A percentile compares a stretch with the other conserved stretches of the same genome.
Evolutionary conservation across 2,113 vertebrate genomes (phyloP).

Genomic region (Ursus arctos): DNA sequence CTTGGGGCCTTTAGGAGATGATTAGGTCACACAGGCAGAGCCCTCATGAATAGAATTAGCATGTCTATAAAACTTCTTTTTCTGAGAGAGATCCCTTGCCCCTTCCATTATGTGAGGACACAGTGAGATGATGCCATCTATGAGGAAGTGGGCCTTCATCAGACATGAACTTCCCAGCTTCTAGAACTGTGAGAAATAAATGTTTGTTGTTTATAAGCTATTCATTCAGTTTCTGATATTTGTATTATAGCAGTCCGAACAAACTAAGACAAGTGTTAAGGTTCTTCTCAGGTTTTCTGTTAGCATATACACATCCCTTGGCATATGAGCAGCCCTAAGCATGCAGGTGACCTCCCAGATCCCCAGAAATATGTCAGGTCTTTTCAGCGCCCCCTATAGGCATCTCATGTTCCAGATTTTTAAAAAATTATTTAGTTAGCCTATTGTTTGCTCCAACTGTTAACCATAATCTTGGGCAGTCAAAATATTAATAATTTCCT

Average conservation of each 20-base stretch:
- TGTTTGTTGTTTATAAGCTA: neutral
- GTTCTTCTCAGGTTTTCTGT: neutral
- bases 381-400: neutral
- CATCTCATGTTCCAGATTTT: neutral
- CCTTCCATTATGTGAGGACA: neutral
- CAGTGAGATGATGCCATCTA: neutral
- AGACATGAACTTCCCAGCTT: neutral
- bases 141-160: neutral
- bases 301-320: neutral
- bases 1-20: neutral
- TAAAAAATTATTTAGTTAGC: neutral
- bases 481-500: constrained; percentile 8
- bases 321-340: neutral
- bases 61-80: neutral
- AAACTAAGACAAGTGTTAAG: neutral
- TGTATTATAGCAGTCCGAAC: neutral
- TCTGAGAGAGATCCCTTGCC: neutral
- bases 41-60: neutral
- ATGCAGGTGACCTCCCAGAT: neutral
- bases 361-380: neutral
- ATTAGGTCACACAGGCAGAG: neutral
- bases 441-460: neutral
- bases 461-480: neutral
- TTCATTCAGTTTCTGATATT: neutral
- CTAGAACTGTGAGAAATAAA: neutral